Evolutionary conservation across 1,140 invertebrate species (phyloP), one percentile per base, ranked within the genome.

Genomic region (Caenorhabditis latens): DNA sequence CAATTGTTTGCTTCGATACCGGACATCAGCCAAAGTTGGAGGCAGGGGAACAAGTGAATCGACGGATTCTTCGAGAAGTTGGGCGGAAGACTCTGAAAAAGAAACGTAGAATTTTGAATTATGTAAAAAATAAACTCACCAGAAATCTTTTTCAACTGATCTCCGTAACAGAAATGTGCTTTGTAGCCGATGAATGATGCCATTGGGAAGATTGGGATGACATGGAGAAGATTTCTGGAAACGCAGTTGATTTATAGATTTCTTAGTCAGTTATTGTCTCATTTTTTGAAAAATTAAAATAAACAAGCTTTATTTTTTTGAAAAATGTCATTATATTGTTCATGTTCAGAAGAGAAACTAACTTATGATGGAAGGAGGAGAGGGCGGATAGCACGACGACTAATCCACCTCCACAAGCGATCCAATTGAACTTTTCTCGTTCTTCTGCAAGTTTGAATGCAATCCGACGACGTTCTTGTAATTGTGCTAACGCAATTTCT

Each of bases 341-440:
- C 3, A 11, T 50, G 53, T 79, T 53, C 11, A 53, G 5, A 19
- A 19, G 19, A 46, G 58, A 58, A 5, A 6, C 67, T 2, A 43
- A 85, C 84, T 85, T 85, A 40, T 85, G 84, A 63, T 85, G 84
- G 50, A 61, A 85, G 32, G 84, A 85, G 14, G 63, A 75, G 11
- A 85, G 50, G 24, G 67, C 67, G 1, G 84, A 75, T 4, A 85
- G 40, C 13, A 85, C 63, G 21, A 50, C 50, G 13, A 67, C 67
- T 40, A 85, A 21, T 5, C 14, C 5, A 9, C 84, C 84, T 85
- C 84, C 84, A 75, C 43, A 75, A 1, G 84, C 84, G 8, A 55
- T 79, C 84, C 84, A 85, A 58, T 85, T 85, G 63, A 85, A 58
- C n/a, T 85, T 85, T 79, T 85, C 84, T 11, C 84, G 84, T 24